Conservation (phyloP, 2,797 vertebrate species). For the Discoglossus pictus region DNA sequence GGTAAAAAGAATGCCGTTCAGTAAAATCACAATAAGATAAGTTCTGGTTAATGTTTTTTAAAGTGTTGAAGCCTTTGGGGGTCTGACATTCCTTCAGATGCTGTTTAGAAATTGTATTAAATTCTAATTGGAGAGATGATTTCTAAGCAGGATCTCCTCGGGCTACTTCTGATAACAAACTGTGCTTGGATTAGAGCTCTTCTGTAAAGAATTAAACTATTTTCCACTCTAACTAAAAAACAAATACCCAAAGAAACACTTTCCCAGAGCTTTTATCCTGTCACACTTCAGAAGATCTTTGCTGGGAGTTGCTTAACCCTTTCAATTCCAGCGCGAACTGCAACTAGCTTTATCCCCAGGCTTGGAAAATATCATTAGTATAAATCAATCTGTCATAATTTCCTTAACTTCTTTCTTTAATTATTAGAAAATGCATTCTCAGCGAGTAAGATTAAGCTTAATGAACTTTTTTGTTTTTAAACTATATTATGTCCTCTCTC, state of each 20-base stretch:
- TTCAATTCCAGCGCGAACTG: background rate
- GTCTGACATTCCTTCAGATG: constrained; percentile 1
- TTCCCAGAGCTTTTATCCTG: background rate
- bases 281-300: background rate
- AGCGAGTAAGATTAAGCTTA: too few species aligned
- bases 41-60: constrained; percentile 24
- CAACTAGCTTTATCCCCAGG: background rate
- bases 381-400: too few species aligned
- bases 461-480: too few species aligned
- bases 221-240: background rate
- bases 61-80: constrained; percentile 34
- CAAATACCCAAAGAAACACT: constrained; percentile 1
- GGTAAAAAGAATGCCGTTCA: background rate
- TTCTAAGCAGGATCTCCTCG: constrained; percentile 26
- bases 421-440: too few species aligned
- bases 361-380: too few species aligned
- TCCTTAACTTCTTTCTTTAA: too few species aligned
- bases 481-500: too few species aligned
- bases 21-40: constrained; percentile 20
- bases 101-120: constrained; percentile 27
- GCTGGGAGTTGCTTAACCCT: background rate
- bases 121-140: constrained; percentile 14
- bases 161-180: constrained; percentile 5
- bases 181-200: background rate
- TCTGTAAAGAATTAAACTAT: too few species aligned